Base-by-base conservation (phyloP, 2,797 vertebrate species). In the Limnodromus scolopaceus region DNA sequence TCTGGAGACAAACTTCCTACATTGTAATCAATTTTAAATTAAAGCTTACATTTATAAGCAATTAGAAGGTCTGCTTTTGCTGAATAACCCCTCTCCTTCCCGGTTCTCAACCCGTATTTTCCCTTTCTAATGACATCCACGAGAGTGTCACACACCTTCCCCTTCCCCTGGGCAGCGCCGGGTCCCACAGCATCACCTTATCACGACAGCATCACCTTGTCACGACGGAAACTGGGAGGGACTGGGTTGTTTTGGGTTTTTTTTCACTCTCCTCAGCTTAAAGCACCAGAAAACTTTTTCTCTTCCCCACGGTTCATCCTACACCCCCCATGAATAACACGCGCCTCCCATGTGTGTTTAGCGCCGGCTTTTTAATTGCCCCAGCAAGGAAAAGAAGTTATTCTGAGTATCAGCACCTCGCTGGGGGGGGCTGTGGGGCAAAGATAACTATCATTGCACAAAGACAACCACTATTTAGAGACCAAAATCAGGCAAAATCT, bases 101-200 rank as follows among this genome's bases (percentile, higher is more conserved):
- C 15, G 18, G 4, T 65, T 41, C 46, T 19, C 75, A 58, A 51
- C 30, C 46, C 20, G 0, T 3, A 1, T 22, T 72, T 54, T 9
- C 71, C 41, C 38, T 71, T 46, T 18, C 38, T 28, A 17, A 1
- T 0, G 17, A 14, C 0, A 72, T 13, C 45, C 34, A 4, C 0
- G 34, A 18, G 54, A 53, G 10, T 43, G 51, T 27, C 65, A 64
- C 5, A 7, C 27, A 4, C n/a, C 25, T 24, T 4, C 11, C 3
- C 7, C 16, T 34, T 34, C 24, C 38, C 27, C 5, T 3, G 28
- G 38, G 45, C 49, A 70, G 20, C 1, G 3, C 70, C 5, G 39
- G 27, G 12, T 45, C 36, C 24, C 69, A 43, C 2, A 0, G 22
- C 38, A 68, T 12, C n/a, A 27, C 6, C 60, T 30, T n/a, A 63